These are phyloP conservation scores for Euzetes globulus DNA, from an alignment of 2,888 invertebrate genomes.

Conservation along the genomic window DNA sequence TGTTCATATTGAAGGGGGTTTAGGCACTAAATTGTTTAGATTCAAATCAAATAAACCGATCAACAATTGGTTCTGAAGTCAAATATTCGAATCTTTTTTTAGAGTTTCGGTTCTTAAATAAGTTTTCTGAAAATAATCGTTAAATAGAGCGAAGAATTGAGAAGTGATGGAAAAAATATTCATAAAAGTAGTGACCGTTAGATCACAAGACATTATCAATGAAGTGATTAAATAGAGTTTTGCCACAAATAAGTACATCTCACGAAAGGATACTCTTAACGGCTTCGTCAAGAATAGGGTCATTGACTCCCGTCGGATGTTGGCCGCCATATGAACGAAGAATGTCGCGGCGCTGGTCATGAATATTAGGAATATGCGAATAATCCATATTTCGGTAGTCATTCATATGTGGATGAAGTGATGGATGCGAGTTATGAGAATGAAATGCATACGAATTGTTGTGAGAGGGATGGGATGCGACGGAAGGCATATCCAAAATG, in stretches of 20 bases:
- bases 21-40: constrained; percentile 12
- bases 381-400: constrained; percentile 21
- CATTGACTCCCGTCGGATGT: constrained; percentile 44
- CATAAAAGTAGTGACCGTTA: not conserved
- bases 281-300: constrained; percentile 52
- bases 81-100: not conserved
- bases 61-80: constrained; percentile 1
- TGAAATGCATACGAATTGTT: constrained; percentile 22
- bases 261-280: constrained; percentile 52
- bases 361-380: constrained; percentile 22
- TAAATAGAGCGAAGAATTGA: not conserved
- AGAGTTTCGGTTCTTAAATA: not conserved
- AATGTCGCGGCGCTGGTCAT: constrained; percentile 15
- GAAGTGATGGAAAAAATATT: not conserved
- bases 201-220: not conserved
- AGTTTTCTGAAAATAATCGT: not conserved
- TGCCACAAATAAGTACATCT: constrained; percentile 14
- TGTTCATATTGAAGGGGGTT: not conserved
- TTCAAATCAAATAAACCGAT: not conserved
- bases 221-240: not conserved
- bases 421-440: not conserved
- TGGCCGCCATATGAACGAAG: not conserved
- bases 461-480: constrained; percentile 23
- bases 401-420: constrained; percentile 25
- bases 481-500: constrained; percentile 55